Evolutionary conservation across 2,797 vertebrate species (phyloP).

Genomic region (Acropternis orthonyx): DNA sequence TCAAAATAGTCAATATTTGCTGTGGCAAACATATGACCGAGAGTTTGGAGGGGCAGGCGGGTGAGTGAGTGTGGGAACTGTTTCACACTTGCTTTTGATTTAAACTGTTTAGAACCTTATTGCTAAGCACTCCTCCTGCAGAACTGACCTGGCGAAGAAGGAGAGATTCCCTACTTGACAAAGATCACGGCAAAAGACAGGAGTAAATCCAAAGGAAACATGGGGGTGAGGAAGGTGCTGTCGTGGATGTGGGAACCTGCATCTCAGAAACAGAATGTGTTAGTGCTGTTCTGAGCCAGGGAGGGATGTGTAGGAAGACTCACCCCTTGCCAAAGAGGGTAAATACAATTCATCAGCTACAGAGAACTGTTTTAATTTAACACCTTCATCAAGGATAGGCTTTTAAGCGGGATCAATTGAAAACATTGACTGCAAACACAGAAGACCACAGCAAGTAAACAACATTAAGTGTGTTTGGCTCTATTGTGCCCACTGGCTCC

Average conservation of each 20-base stretch:
- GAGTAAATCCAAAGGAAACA: neutral
- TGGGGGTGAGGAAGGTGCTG: neutral
- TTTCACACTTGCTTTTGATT: neutral
- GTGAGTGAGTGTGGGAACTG: fast-evolving
- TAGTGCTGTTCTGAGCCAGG: neutral
- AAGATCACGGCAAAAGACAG: neutral
- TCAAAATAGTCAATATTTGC: neutral
- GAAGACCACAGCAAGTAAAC: neutral
- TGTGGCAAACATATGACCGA: neutral
- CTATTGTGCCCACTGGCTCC: neutral
- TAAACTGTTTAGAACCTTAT: neutral
- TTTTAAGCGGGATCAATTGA: constrained; percentile 1
- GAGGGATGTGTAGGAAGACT: neutral
- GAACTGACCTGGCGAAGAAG: neutral
- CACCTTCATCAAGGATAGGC: neutral
- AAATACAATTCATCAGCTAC: neutral
- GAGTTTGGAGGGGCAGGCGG: neutral
- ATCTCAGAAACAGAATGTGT: neutral
- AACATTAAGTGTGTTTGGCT: neutral
- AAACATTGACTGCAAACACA: neutral
- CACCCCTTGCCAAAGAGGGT: neutral
- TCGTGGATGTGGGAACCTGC: fast-evolving
- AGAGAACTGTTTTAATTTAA: neutral
- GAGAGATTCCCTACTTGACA: neutral
- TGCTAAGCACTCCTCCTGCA: neutral